Evolutionary conservation across 1,140 invertebrate species (phyloP).

Genomic region (Calycopis cecrops): DNA sequence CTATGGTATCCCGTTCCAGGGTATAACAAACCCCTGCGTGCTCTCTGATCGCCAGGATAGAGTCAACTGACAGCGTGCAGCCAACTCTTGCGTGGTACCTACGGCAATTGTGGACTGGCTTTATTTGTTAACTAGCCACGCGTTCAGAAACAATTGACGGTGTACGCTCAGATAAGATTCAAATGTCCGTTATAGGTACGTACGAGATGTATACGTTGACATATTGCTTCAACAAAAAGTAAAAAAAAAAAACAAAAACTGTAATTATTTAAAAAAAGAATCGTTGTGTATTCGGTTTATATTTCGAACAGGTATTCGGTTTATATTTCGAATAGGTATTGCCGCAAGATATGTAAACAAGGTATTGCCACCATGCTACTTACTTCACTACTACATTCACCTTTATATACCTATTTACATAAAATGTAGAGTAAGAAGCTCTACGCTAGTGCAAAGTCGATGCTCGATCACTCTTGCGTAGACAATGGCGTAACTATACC

Average conservation of each 20-base stretch:
- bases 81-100: conserved; percentile 49
- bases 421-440: too few species aligned
- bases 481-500: too few species aligned
- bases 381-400: too few species aligned
- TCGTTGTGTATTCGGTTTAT: too few species aligned
- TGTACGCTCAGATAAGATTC: conserved; percentile 64
- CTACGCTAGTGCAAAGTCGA: too few species aligned
- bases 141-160: conserved; percentile 70
- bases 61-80: conserved; percentile 53
- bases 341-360: too few species aligned
- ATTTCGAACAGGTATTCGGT: too few species aligned
- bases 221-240: not conserved
- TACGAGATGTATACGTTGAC: conserved; percentile 6
- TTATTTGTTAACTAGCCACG: conserved; percentile 71
- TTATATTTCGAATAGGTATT: too few species aligned
- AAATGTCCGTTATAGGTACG: conserved; percentile 36
- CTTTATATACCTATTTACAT: too few species aligned
- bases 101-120: conserved; percentile 63
- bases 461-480: too few species aligned
- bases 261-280: too few species aligned
- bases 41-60: conserved; percentile 51
- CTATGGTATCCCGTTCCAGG: conserved; percentile 19
- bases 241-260: not conserved
- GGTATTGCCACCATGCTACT: too few species aligned
- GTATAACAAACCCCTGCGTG: conserved; percentile 33